phyloP scores from a whole-genome alignment of 2,797 vertebrate species.

The Lophius americanus region DNA sequence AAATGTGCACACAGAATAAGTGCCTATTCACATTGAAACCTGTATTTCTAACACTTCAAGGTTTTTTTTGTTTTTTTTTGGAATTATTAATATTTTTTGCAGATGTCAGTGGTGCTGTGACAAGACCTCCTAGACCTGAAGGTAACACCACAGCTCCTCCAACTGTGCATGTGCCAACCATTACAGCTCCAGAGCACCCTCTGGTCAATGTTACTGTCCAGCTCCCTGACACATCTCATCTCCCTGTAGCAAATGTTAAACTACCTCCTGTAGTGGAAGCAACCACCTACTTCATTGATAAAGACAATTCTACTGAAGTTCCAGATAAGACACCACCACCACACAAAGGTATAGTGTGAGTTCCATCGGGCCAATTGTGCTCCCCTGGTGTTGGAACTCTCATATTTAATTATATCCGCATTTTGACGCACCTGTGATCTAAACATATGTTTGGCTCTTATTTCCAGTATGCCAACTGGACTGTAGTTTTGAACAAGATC shows the following conservation, averaged over 20 bases:
- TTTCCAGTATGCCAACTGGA: constrained; percentile 64
- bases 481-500: constrained; percentile 47
- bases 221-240: constrained; percentile 4
- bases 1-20: neutral
- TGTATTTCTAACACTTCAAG: neutral
- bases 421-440: neutral
- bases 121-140: constrained; percentile 2
- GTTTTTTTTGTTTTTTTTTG: neutral
- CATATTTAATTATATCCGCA: neutral
- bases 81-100: neutral
- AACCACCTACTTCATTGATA: neutral
- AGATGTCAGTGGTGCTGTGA: constrained; percentile 14
- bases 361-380: neutral
- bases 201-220: neutral
- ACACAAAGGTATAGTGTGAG: constrained; percentile 32
- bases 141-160: constrained; percentile 9
- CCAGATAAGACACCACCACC: neutral
- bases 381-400: neutral
- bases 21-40: neutral
- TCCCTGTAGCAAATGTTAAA: constrained; percentile 5
- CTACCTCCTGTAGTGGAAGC: neutral
- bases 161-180: constrained; percentile 11
- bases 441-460: constrained; percentile 4
- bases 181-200: constrained; percentile 22
- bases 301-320: neutral